These are phyloP conservation scores for Nysson spinosus DNA, from an alignment of 2,888 invertebrate species.

Conservation along the genomic window DNA sequence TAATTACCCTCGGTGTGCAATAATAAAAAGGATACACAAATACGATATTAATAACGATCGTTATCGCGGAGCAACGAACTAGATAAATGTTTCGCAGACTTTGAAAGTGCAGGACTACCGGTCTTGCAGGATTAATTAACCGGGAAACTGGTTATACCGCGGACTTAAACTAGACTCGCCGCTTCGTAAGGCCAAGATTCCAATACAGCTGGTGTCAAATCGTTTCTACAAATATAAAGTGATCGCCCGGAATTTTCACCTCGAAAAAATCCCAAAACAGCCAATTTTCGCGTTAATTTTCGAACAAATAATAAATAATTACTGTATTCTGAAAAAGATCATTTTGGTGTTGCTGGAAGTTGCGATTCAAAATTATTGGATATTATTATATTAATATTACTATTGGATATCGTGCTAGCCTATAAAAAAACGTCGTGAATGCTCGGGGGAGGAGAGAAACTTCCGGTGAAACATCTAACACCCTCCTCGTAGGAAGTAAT, in stretches of 20 bases:
- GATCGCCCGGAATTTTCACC: background rate
- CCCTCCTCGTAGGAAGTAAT: slow-evolving; percentile 37
- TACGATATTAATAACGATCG: background rate
- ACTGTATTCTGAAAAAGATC: no score
- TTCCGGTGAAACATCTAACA: background rate
- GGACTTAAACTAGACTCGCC: slow-evolving; percentile 52
- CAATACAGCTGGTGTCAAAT: slow-evolving; percentile 25
- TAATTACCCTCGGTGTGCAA: background rate
- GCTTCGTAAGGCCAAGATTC: slow-evolving; percentile 32
- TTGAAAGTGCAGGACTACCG: slow-evolving; percentile 46
- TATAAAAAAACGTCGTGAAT: no score
- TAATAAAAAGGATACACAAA: background rate
- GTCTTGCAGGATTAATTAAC: slow-evolving; percentile 60
- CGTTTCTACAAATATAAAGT: slow-evolving; percentile 23
- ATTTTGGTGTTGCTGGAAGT: no score
- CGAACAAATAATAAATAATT: no score
- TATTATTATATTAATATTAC: no score
- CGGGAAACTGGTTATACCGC: slow-evolving; percentile 54
- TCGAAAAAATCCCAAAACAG: background rate
- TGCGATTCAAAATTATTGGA: no score
- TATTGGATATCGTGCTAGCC: no score
- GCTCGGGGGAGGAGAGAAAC: background rate
- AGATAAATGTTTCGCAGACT: slow-evolving; percentile 37
- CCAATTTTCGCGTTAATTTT: background rate
- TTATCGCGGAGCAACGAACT: slow-evolving; percentile 16